Percentiles rank a stretch among this genome's conserved stretches.
phyloP scores from a whole-genome alignment of 1,140 invertebrate genomes.

The Magallana ariakensis region DNA sequence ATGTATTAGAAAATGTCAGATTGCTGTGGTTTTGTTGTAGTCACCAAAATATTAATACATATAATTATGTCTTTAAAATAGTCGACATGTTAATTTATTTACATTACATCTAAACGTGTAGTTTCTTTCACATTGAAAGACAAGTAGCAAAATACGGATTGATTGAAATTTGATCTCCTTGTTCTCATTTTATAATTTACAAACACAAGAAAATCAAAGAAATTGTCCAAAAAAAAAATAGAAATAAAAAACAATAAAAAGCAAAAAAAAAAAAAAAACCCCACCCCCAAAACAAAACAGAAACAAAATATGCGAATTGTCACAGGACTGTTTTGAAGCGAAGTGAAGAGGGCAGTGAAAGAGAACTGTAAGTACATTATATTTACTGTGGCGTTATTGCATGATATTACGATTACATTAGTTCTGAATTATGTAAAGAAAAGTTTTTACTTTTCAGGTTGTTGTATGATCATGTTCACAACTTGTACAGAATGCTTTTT shows the following conservation, averaged over 20 bases:
- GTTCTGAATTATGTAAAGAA: background rate
- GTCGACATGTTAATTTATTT: background rate
- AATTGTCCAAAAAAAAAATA: background rate
- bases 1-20: background rate
- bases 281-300: background rate
- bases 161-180: background rate
- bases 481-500: background rate
- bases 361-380: background rate
- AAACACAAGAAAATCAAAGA: background rate
- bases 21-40: background rate
- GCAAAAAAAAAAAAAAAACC: no score
- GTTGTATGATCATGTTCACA: background rate
- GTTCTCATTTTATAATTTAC: background rate
- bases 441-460: background rate
- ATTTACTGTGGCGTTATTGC: background rate
- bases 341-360: background rate
- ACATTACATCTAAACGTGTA: background rate
- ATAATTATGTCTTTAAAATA: no score
- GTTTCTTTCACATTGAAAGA: background rate
- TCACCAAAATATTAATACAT: background rate
- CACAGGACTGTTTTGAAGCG: background rate
- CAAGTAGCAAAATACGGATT: background rate
- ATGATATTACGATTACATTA: background rate
- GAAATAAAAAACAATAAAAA: background rate
- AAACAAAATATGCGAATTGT: background rate